phyloP scores from a whole-genome alignment of 1,140 invertebrate genomes.

The Pseudomyrmex sp. region DNA sequence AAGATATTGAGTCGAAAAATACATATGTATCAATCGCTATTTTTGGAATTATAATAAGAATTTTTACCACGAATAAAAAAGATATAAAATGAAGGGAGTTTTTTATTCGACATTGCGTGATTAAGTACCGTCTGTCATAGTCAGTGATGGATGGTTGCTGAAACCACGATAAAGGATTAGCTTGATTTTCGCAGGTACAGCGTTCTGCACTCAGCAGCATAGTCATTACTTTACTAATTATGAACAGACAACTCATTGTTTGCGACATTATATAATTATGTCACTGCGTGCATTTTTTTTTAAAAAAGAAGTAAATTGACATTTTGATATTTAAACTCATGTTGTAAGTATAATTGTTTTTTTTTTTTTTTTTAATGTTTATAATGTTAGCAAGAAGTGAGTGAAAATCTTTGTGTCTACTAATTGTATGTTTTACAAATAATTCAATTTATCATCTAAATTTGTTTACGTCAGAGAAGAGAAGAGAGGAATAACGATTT shows the following conservation, averaged over 20 bases:
- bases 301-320: neutral
- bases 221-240: conserved; percentile 64
- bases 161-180: conserved; percentile 56
- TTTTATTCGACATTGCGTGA: conserved; percentile 56
- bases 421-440: neutral
- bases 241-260: conserved; percentile 56
- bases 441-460: neutral
- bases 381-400: neutral
- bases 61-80: conserved; percentile 42
- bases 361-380: conserved; percentile 1
- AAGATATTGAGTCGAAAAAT: neutral
- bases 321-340: neutral
- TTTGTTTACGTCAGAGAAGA: too few species aligned
- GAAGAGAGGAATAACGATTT: neutral
- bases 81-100: conserved; percentile 48
- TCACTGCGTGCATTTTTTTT: conserved; percentile 22
- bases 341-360: conserved; percentile 7
- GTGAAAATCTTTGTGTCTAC: neutral
- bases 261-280: conserved; percentile 50
- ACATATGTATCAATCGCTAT: neutral
- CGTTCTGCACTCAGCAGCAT: conserved; percentile 67
- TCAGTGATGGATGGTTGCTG: conserved; percentile 61
- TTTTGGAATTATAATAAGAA: conserved; percentile 16
- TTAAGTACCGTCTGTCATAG: conserved; percentile 64
- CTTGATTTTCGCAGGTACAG: conserved; percentile 66